Conservation (phyloP, 2,113 vertebrate genomes). For the Empidonax alnorum region DNA sequence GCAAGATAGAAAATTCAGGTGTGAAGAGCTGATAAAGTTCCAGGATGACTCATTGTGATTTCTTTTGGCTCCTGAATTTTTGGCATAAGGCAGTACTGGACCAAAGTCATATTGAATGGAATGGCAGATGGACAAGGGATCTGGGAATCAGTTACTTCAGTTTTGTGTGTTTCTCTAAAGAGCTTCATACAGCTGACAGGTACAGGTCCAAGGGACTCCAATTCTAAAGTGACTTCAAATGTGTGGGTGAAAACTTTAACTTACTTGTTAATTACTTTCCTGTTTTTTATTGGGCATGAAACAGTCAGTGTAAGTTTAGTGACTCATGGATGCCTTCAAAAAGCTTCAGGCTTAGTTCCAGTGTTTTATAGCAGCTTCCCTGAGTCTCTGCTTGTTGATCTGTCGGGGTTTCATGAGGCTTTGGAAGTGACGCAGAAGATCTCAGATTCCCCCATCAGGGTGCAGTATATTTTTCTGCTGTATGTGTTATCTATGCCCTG, state of each 20-base stretch:
- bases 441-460: not conserved
- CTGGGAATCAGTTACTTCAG: not conserved
- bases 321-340: not conserved
- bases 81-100: not conserved
- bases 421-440: not conserved
- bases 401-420: not conserved
- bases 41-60: not conserved
- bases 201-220: not conserved
- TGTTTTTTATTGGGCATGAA: not conserved
- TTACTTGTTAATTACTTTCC: conserved; percentile 17
- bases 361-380: not conserved
- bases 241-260: not conserved
- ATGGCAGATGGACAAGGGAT: not conserved
- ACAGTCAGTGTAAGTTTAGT: not conserved
- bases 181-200: not conserved
- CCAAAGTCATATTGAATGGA: not conserved
- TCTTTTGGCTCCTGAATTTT: conserved; percentile 4
- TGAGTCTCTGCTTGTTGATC: not conserved
- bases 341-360: not conserved
- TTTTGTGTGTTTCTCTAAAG: conserved; percentile 12
- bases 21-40: not conserved
- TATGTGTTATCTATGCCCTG: not conserved
- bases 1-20: not conserved
- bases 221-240: not conserved
- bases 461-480: not conserved